These are phyloP conservation scores for Catharus ustulatus DNA, from an alignment of 2,797 vertebrate species.

Conservation along the genomic window DNA sequence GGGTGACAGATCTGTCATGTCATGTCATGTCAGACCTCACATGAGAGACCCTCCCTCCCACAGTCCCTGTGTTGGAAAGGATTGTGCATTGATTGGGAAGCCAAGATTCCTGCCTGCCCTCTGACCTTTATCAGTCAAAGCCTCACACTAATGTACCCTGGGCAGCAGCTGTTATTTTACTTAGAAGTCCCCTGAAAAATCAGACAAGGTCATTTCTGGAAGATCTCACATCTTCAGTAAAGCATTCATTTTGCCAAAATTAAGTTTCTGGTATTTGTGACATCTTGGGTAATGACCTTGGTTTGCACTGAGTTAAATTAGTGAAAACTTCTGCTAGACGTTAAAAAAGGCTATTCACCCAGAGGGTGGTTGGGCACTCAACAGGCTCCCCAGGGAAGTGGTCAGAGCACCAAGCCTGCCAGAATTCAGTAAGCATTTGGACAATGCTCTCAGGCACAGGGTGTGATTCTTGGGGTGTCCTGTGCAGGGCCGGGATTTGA, in stretches of 20 bases:
- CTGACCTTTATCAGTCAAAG: background rate
- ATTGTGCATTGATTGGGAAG: background rate
- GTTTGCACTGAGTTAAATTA: background rate
- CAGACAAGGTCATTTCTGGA: background rate
- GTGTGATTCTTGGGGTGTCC: background rate
- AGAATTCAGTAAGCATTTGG: background rate
- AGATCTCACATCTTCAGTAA: background rate
- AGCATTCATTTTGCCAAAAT: background rate
- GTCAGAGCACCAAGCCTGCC: background rate
- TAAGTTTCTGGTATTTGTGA: background rate
- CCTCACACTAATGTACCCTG: fast-evolving
- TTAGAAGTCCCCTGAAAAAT: background rate
- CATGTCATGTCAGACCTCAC: background rate
- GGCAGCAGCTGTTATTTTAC: background rate
- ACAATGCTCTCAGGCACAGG: background rate
- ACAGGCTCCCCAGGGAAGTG: too few species aligned
- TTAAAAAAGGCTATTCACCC: background rate
- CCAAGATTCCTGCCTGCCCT: background rate
- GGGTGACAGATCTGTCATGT: slow-evolving; percentile 3
- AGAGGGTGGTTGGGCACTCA: background rate
- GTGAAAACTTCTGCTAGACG: background rate
- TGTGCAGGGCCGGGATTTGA: background rate
- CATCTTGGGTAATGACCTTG: background rate
- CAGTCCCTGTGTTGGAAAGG: background rate
- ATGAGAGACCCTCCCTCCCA: background rate